Percentiles rank a stretch among this genome's conserved stretches.
Conservation (phyloP, 2,888 invertebrate species). For the Hesperia comma region DNA sequence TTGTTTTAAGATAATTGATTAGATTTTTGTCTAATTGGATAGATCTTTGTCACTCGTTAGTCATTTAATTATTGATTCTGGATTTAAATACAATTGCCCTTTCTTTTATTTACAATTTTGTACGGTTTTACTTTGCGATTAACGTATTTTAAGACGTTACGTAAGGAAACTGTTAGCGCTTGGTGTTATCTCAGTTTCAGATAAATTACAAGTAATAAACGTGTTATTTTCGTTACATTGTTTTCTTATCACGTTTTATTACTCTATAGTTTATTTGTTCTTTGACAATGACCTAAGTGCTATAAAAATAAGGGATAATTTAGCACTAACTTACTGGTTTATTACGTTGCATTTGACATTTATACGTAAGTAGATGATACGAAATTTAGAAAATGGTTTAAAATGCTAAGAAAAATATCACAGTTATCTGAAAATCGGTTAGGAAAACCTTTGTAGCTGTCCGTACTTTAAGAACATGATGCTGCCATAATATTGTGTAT, state of each 20-base stretch:
- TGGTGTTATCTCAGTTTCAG: neutral
- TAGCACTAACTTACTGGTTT: neutral
- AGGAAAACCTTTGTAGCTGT: neutral
- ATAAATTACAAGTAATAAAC: constrained; percentile 4
- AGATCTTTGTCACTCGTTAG: too few relatives aligned
- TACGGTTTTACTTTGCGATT: too few relatives aligned
- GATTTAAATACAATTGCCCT: too few relatives aligned
- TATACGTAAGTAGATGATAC: neutral
- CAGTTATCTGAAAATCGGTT: neutral
- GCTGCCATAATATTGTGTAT: neutral
- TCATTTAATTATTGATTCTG: too few relatives aligned
- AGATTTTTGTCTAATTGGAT: too few relatives aligned
- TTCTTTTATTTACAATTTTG: too few relatives aligned
- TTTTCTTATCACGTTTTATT: constrained; percentile 4
- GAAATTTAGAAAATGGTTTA: neutral
- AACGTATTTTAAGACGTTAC: neutral
- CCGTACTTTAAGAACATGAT: neutral
- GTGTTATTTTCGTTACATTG: neutral
- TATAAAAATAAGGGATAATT: neutral
- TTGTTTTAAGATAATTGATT: too few relatives aligned
- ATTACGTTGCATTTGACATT: neutral
- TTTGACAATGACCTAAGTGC: neutral
- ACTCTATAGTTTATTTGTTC: neutral
- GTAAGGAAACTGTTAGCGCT: neutral
- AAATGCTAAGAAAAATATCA: too few relatives aligned